Conservation (phyloP, 2,888 invertebrate species). For the Sinopyrophorus schimmeli region DNA sequence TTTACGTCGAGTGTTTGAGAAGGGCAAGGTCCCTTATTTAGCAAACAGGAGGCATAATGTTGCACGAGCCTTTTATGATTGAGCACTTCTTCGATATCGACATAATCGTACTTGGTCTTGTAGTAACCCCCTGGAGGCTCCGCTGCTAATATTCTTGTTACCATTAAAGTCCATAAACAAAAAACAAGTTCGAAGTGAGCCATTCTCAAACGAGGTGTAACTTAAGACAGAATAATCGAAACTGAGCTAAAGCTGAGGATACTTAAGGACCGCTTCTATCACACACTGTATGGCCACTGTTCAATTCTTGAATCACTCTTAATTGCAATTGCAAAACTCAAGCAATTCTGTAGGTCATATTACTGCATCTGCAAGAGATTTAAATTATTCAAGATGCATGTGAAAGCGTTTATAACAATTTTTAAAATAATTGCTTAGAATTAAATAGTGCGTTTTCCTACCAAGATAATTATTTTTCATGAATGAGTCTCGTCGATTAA, state of each 20-base stretch:
- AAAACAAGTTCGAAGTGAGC: no score
- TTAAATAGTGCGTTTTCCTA: no score
- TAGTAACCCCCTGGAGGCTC: constrained; percentile 48
- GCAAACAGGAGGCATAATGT: constrained; percentile 72
- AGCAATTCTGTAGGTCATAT: background rate
- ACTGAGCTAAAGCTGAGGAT: constrained; percentile 6
- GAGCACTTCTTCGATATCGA: constrained; percentile 70
- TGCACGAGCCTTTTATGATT: constrained; percentile 69
- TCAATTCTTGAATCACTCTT: background rate
- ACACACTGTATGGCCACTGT: constrained; percentile 4
- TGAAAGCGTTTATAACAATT: no score
- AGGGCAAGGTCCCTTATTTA: constrained; percentile 69
- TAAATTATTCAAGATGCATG: no score
- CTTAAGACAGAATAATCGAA: no score
- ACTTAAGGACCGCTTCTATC: constrained; percentile 12
- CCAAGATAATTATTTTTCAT: no score
- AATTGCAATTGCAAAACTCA: no score
- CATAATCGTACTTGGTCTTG: constrained; percentile 66
- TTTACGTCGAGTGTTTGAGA: constrained; percentile 73
- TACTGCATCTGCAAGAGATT: constrained; percentile 10
- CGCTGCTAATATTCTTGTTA: no score
- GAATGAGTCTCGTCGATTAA: no score
- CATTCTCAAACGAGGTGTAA: no score
- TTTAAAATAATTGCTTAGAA: no score
- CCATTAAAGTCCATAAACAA: no score